phyloP scores from a whole-genome alignment of 2,888 invertebrate species.

The Hydraecia micacea region DNA sequence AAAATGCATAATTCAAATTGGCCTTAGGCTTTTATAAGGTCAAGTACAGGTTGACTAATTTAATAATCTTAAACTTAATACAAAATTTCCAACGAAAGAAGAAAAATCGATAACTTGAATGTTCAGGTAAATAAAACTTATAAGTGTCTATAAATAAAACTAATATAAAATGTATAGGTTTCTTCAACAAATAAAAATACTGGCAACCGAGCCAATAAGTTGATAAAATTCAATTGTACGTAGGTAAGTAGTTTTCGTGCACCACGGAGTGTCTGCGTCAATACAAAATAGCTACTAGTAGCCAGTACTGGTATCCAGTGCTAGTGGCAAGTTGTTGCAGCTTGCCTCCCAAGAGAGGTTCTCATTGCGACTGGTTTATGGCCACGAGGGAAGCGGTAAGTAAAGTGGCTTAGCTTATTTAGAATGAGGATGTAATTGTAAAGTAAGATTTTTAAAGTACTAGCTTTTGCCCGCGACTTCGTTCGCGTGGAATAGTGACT shows the following conservation, averaged over 20 bases:
- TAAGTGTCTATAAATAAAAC: background rate
- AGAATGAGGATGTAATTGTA: background rate
- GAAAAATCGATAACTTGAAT: background rate
- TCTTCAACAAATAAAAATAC: conserved; percentile 16
- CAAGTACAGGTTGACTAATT: no score
- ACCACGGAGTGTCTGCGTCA: conserved; percentile 45
- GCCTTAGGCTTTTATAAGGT: background rate
- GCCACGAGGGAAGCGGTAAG: conserved; percentile 40
- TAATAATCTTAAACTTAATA: background rate
- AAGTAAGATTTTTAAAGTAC: background rate
- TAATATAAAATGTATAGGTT: conserved; percentile 7
- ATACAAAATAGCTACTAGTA: conserved; percentile 55
- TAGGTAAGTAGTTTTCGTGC: conserved; percentile 43
- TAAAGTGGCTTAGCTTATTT: conserved; percentile 22
- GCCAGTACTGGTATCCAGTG: conserved; percentile 13
- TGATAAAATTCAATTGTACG: conserved; percentile 52
- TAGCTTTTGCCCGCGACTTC: no score
- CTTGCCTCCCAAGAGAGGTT: conserved; percentile 36
- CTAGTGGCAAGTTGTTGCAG: conserved; percentile 36
- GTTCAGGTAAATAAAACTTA: background rate
- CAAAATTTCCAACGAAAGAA: background rate
- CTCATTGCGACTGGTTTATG: conserved; percentile 38
- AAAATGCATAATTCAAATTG: background rate
- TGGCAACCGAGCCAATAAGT: conserved; percentile 30
- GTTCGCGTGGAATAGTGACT: no score